phyloP scores from a whole-genome alignment of 64 coral and sea anemone species.

The Pocillopora verrucosa region DNA sequence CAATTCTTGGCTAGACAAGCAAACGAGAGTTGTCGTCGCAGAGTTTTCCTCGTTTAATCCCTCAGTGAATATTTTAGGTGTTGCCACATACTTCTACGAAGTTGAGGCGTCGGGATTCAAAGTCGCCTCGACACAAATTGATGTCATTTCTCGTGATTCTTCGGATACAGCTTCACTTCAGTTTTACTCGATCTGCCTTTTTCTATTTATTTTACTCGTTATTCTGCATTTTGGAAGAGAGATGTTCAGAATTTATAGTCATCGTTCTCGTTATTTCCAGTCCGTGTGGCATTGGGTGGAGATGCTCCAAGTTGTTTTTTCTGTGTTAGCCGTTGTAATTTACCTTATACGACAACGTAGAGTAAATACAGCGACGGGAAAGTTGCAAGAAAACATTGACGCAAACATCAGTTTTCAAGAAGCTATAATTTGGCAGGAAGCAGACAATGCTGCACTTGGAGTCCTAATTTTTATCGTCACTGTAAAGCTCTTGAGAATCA shows the following conservation, averaged over 20 bases:
- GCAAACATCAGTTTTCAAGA: conserved; percentile 2
- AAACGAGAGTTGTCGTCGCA: conserved; percentile 11
- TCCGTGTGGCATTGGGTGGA: background rate
- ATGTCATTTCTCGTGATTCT: no score
- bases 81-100: conserved; percentile 4
- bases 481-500: no score
- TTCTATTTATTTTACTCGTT: no score
- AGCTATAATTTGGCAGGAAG: background rate
- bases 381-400: background rate
- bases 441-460: background rate
- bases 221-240: no score
- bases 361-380: background rate
- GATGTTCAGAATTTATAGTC: background rate
- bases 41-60: conserved; percentile 36
- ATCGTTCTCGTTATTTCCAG: conserved; percentile 1
- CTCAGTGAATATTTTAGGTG: conserved; percentile 8
- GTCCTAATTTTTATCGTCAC: background rate
- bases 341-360: background rate
- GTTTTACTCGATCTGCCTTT: no score
- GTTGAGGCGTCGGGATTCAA: background rate
- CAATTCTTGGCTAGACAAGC: conserved; percentile 22
- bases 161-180: no score
- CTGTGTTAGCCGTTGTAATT: background rate
- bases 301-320: background rate
- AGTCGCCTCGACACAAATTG: no score